Base-by-base conservation (phyloP, 2,888 invertebrate genomes). In the Drosophila mercatorum region DNA sequence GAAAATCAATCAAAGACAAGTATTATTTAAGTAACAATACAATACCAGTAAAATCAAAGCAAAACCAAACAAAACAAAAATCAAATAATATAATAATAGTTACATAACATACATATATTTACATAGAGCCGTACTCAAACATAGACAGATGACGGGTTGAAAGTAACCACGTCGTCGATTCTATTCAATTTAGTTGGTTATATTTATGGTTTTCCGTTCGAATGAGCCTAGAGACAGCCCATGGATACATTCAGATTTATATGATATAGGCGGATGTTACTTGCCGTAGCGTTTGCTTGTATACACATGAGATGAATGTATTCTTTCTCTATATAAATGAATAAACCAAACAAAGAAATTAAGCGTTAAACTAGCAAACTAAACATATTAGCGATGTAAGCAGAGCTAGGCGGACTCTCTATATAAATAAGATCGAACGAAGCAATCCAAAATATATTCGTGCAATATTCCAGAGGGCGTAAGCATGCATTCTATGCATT, bases 1-100 rank as follows among this genome's bases (percentile, higher is more conserved):
- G 84, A 83, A 91, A 91, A 89, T 90, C 91, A 91, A 91, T 91
- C 91, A 91, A 90, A 90, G 82, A 81, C 81, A 91, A 91, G 91
- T 91, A 91, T 91, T 91, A 91, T 81, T 80, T 89, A 89, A 83
- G 89, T 74, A 80, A 85, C 75, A 72, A 74, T 73, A 75, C 66
- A 78, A 71, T 75, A 78, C 67, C 53, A 78, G 58, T 67, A 69
- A 66, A n/a, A 28, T 4, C 43, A 66, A n/a, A 28, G 8, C 43
- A 44, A 44, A 44, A 22, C 22, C 22, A 22, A 0, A 0, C 7
- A 28, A 51, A 51, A 34, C 17, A 11, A 51, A 49, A 34, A 11
- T n/a, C 10, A 36, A 51, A 34, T 17, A 6, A 38, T 14, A 22
- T 53, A 40, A 22, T 5, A 69, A 73, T 71, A 77, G 69, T 60